Evolutionary conservation across 2,797 vertebrate species (phyloP).

Genomic region (Halcyon badia): DNA sequence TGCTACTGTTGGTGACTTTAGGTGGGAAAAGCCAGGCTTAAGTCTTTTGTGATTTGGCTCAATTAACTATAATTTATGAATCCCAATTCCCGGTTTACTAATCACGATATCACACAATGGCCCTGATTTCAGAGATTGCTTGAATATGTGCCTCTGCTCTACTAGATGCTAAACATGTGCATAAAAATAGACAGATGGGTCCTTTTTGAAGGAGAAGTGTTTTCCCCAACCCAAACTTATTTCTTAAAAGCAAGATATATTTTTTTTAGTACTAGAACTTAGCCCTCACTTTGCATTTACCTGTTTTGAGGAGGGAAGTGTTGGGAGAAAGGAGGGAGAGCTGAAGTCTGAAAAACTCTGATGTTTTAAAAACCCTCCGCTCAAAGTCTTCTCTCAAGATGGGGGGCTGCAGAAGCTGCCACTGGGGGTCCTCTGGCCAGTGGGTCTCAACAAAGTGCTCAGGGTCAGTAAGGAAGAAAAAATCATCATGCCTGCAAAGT

Average conservation of each 20-base stretch:
- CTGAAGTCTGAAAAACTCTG: slow-evolving; percentile 83
- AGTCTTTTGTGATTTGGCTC: slow-evolving; percentile 11
- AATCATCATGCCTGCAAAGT: slow-evolving; percentile 83
- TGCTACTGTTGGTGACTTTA: neutral
- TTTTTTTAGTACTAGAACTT: neutral
- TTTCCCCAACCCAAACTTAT: neutral
- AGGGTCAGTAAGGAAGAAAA: slow-evolving; percentile 88
- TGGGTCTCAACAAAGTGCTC: slow-evolving; percentile 85
- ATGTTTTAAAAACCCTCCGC: slow-evolving; percentile 85
- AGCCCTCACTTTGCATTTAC: neutral
- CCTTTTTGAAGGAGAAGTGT: neutral
- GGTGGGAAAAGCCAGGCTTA: slow-evolving; percentile 25
- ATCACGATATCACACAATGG: slow-evolving; percentile 21
- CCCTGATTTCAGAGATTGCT: slow-evolving; percentile 20
- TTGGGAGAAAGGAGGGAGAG: slow-evolving; percentile 83
- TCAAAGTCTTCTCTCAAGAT: slow-evolving; percentile 81
- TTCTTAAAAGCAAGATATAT: neutral
- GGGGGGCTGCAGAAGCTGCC: slow-evolving; percentile 84
- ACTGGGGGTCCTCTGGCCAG: slow-evolving; percentile 83
- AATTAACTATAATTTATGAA: slow-evolving; percentile 21
- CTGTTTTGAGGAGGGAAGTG: slow-evolving; percentile 81
- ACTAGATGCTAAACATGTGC: neutral
- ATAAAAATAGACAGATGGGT: neutral
- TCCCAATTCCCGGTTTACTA: slow-evolving; percentile 42
- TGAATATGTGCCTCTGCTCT: neutral